Percentiles rank a stretch among this genome's conserved stretches.
phyloP scores from a whole-genome alignment of 2,113 vertebrate genomes.

The Gasterosteus nipponicus region DNA sequence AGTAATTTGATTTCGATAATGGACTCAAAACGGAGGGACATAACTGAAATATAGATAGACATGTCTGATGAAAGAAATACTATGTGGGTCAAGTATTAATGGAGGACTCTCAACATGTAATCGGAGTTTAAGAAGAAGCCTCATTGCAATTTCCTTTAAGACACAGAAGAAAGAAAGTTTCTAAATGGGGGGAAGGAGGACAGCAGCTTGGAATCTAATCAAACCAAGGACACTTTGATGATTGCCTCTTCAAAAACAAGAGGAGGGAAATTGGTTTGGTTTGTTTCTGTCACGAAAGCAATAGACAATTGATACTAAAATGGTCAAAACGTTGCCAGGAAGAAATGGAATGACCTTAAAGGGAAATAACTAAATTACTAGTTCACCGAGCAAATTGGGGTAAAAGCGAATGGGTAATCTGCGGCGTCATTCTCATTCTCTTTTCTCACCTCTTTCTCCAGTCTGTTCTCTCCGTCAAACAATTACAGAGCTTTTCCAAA shows the following conservation, averaged over 20 bases:
- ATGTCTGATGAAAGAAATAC: slow-evolving; percentile 18
- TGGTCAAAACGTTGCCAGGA: slow-evolving; percentile 62
- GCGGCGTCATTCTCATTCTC: slow-evolving; percentile 50
- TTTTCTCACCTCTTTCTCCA: slow-evolving; percentile 24
- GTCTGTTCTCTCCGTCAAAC: slow-evolving; percentile 42
- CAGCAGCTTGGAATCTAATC: slow-evolving; percentile 68
- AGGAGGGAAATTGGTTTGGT: slow-evolving; percentile 70
- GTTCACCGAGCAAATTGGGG: slow-evolving; percentile 38
- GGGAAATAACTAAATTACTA: slow-evolving; percentile 71
- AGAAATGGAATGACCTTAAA: slow-evolving; percentile 70
- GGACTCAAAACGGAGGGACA: slow-evolving; percentile 3
- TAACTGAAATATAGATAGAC: slow-evolving; percentile 6
- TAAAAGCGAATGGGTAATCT: slow-evolving; percentile 54
- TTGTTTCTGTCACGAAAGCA: slow-evolving; percentile 70
- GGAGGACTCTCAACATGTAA: slow-evolving; percentile 45
- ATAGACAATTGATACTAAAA: slow-evolving; percentile 70
- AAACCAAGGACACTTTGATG: slow-evolving; percentile 73
- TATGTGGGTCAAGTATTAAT: slow-evolving; percentile 52
- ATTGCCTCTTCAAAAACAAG: slow-evolving; percentile 76
- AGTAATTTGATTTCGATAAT: slow-evolving; percentile 12
- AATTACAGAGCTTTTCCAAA: slow-evolving; percentile 63
- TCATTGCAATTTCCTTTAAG: slow-evolving; percentile 33
- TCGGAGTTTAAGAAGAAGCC: slow-evolving; percentile 39
- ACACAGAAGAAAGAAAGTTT: slow-evolving; percentile 26
- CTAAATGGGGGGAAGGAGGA: slow-evolving; percentile 51